Evolutionary conservation across 2,888 invertebrate genomes (phyloP).

Genomic region (Meiosimyza decipiens): DNA sequence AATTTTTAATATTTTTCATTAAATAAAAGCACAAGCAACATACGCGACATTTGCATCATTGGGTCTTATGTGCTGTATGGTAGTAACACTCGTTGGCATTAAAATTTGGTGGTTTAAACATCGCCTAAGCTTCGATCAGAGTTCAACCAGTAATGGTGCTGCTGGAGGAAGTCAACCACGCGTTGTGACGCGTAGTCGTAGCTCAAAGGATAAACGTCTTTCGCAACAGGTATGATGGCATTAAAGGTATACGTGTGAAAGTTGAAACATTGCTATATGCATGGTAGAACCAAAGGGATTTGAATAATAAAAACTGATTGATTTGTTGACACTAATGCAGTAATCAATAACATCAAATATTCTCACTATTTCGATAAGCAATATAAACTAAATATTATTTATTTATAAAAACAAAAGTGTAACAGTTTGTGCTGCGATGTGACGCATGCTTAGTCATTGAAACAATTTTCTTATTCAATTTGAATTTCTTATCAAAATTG

Average conservation of each 20-base stretch:
- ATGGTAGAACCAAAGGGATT: not conserved
- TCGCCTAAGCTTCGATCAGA: constrained; percentile 58
- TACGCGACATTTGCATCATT: constrained; percentile 38
- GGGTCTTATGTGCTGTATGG: constrained; percentile 53
- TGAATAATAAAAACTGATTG: not conserved
- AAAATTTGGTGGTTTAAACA: constrained; percentile 69
- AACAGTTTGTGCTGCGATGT: too few species aligned
- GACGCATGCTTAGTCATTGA: too few species aligned
- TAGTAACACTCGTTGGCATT: constrained; percentile 63
- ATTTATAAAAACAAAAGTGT: too few species aligned
- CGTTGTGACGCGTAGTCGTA: constrained; percentile 38
- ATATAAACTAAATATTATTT: too few species aligned
- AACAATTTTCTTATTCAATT: too few species aligned
- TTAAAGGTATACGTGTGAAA: not conserved
- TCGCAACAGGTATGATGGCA: constrained; percentile 47
- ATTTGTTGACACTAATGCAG: not conserved
- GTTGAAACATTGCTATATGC: not conserved
- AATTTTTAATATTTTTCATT: too few species aligned
- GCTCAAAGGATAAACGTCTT: constrained; percentile 45
- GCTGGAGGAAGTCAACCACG: constrained; percentile 42
- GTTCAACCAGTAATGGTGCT: constrained; percentile 44
- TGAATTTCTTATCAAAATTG: not conserved
- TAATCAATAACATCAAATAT: too few species aligned
- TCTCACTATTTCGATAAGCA: too few species aligned
- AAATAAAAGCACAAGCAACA: not conserved